Evolutionary conservation across 2,113 vertebrate species (phyloP).

Genomic region (Corythornis vintsioides): DNA sequence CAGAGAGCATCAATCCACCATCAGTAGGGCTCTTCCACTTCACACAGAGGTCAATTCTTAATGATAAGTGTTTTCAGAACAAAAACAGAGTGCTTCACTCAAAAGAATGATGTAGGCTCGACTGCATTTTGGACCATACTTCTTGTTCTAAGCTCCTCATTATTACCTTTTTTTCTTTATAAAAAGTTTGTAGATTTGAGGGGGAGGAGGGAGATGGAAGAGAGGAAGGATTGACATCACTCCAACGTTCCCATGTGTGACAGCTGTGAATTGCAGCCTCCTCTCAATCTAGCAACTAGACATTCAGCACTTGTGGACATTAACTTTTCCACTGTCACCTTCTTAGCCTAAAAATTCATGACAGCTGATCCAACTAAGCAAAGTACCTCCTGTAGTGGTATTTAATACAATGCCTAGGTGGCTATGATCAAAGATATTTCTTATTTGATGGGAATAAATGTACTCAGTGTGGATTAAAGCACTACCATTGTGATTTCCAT

Average conservation of each 20-base stretch:
- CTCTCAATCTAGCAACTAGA: neutral
- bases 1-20: conserved; percentile 7
- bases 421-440: neutral
- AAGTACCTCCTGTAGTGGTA: neutral
- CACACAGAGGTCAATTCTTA: neutral
- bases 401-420: neutral
- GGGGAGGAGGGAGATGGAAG: neutral
- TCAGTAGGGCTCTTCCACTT: conserved; percentile 33
- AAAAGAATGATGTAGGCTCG: neutral
- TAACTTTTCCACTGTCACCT: neutral
- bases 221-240: neutral
- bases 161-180: neutral
- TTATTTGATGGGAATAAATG: neutral
- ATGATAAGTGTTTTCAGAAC: conserved; percentile 13
- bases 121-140: neutral
- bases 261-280: neutral
- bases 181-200: neutral
- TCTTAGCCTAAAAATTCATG: neutral
- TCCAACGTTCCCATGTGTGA: neutral
- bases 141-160: too few relatives aligned
- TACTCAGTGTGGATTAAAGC: neutral
- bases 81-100: neutral
- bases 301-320: neutral
- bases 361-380: neutral
- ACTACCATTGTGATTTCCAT: neutral